Percentiles rank a stretch among this genome's conserved stretches.
phyloP scores from a whole-genome alignment of 2,113 vertebrate species.

The Psilopogon haemacephalus region DNA sequence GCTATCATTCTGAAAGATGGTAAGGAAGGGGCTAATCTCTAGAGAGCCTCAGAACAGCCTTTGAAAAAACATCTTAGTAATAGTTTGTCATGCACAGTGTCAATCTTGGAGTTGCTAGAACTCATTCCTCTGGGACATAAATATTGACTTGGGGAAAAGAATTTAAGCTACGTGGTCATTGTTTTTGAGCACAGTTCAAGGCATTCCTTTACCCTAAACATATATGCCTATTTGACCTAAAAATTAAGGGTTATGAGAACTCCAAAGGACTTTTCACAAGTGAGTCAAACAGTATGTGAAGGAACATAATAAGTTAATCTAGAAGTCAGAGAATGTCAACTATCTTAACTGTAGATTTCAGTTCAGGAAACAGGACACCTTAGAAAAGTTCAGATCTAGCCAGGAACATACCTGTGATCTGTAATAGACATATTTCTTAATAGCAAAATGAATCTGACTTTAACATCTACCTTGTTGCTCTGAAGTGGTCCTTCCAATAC shows the following conservation, averaged over 20 bases:
- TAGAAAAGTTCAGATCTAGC: background rate
- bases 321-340: background rate
- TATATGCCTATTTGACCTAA: background rate
- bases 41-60: background rate
- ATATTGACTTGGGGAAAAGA: too few relatives aligned
- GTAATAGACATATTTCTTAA: background rate
- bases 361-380: background rate
- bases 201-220: constrained; percentile 39
- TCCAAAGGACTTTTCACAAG: background rate
- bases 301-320: background rate
- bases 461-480: background rate
- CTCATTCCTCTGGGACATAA: constrained; percentile 24
- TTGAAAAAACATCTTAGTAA: constrained; percentile 52
- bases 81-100: background rate
- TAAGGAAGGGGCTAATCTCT: constrained; percentile 2
- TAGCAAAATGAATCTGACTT: background rate
- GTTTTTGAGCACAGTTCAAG: constrained; percentile 15
- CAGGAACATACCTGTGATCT: background rate
- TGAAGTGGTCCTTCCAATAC: background rate
- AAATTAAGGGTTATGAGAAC: background rate
- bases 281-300: background rate
- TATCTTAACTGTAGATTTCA: background rate
- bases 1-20: background rate
- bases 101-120: background rate
- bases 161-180: constrained; percentile 31